Conservation (phyloP, 2,797 vertebrate genomes). For the Mormyrus hasselquistii region DNA sequence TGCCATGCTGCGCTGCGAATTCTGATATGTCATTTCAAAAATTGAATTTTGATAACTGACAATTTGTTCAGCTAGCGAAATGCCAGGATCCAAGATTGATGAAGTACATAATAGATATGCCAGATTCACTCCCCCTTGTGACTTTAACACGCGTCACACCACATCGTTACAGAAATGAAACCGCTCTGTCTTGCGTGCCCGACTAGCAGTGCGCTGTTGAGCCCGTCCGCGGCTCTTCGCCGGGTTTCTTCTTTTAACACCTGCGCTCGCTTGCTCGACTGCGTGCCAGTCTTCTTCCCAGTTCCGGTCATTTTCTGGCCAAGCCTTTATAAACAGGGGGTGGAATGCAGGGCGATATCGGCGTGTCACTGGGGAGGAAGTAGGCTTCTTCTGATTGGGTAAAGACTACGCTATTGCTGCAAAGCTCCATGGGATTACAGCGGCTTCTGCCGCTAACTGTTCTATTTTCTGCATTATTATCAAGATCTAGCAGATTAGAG, state of each 20-base stretch:
- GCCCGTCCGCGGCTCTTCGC: conserved; percentile 48
- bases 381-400: neutral
- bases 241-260: conserved; percentile 2
- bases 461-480: neutral
- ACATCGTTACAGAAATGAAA: conserved; percentile 61
- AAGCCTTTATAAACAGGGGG: neutral
- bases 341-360: neutral
- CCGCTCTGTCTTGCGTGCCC: conserved; percentile 25
- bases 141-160: conserved; percentile 52
- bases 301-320: conserved; percentile 13
- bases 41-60: conserved; percentile 75
- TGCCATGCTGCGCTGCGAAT: conserved; percentile 46
- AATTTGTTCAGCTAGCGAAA: conserved; percentile 71
- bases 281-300: neutral
- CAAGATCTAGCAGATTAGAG: neutral
- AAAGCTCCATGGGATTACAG: neutral
- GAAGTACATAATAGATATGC: conserved; percentile 69
- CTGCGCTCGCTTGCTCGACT: neutral
- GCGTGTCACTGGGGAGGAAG: neutral
- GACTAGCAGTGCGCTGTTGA: conserved; percentile 38
- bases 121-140: conserved; percentile 60
- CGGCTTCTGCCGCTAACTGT: neutral
- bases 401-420: neutral
- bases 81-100: conserved; percentile 70
- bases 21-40: conserved; percentile 70